These are phyloP conservation scores for Coreoperca whiteheadi DNA, from an alignment of 2,113 vertebrate genomes.

Conservation along the genomic window DNA sequence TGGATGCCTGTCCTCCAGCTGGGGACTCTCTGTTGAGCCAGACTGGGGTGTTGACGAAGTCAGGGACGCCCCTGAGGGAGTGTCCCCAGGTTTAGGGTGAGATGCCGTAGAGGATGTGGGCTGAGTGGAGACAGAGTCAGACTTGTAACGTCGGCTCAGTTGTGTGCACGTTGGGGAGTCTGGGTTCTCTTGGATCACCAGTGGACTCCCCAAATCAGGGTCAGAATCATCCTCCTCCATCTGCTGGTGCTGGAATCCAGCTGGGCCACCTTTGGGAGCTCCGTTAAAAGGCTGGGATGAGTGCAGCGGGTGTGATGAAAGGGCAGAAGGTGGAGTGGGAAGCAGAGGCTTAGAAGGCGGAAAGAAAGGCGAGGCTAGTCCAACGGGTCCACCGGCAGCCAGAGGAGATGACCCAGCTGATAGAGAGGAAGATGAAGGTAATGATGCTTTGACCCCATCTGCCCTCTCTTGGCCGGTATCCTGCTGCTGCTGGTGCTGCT, in stretches of 20 bases:
- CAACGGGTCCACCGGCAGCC: constrained; percentile 65
- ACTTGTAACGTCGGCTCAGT: constrained; percentile 75
- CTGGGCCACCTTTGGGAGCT: constrained; percentile 67
- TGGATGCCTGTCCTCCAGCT: constrained; percentile 75
- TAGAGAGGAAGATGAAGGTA: constrained; percentile 74
- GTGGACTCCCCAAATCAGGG: constrained; percentile 81
- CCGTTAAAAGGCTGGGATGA: constrained; percentile 80
- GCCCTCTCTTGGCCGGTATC: constrained; percentile 75
- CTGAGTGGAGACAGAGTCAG: constrained; percentile 66
- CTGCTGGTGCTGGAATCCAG: constrained; percentile 71
- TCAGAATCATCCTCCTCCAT: constrained; percentile 84
- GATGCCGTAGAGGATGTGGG: constrained; percentile 61
- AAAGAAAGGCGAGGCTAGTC: constrained; percentile 79
- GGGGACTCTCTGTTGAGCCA: constrained; percentile 62
- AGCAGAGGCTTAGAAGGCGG: constrained; percentile 78
- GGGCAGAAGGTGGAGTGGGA: constrained; percentile 70
- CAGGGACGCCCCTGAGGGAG: constrained; percentile 63
- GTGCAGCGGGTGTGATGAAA: constrained; percentile 73
- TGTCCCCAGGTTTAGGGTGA: constrained; percentile 77
- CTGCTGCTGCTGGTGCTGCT: constrained; percentile 84
- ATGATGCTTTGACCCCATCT: constrained; percentile 75
- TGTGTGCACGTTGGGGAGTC: constrained; percentile 80
- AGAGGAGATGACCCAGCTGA: constrained; percentile 69
- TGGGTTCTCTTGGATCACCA: constrained; percentile 85
- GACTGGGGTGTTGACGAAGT: constrained; percentile 60